Evolutionary conservation across 1,140 invertebrate genomes (phyloP).

Genomic region (Meloidogyne exigua): DNA sequence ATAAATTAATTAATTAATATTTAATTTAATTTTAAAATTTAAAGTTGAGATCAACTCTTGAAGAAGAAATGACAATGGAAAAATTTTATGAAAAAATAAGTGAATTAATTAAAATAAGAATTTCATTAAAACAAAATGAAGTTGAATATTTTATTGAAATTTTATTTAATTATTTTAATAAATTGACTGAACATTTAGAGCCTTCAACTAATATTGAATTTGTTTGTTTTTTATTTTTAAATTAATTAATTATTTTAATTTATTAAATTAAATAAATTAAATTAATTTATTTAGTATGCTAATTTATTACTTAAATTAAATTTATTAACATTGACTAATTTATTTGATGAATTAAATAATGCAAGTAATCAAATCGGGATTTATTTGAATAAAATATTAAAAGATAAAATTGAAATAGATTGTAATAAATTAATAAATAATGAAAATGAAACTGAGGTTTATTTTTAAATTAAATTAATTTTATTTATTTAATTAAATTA

Average conservation of each 20-base stretch:
- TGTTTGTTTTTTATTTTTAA: not conserved
- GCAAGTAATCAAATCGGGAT: not conserved
- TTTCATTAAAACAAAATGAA: not conserved
- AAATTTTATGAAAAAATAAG: not conserved
- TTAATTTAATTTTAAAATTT: not conserved
- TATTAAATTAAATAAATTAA: not conserved
- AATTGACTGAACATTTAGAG: not conserved
- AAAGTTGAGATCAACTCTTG: not conserved
- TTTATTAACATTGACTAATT: not conserved
- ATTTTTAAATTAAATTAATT: not conserved
- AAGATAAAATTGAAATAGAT: not conserved
- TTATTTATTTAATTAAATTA: too few relatives aligned
- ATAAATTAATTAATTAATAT: not conserved
- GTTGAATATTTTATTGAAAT: not conserved
- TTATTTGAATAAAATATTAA: not conserved
- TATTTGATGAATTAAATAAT: not conserved
- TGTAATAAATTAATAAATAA: not conserved
- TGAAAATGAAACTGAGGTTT: not conserved
- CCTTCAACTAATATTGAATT: not conserved
- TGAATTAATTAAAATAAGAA: not conserved
- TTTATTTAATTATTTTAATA: slow-evolving; percentile 6
- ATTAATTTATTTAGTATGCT: not conserved
- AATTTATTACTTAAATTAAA: not conserved
- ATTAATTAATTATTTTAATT: not conserved
- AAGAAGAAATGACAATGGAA: not conserved